A percentile compares a stretch with the other conserved stretches of the same genome.
Conservation (phyloP, 2,113 vertebrate species). For the Pangasianodon gigas region DNA sequence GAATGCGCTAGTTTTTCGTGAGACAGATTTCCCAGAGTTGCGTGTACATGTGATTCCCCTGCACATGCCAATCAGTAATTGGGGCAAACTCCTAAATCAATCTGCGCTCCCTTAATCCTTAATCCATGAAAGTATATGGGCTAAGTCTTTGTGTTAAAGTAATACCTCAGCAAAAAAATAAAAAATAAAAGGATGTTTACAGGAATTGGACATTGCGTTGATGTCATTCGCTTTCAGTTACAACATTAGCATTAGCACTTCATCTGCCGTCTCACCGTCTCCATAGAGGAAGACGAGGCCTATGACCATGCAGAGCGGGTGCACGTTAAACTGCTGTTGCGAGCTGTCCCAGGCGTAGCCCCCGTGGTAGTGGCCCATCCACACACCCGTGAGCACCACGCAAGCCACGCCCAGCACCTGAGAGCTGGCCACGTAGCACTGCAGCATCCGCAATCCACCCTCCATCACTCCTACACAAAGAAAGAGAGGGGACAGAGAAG, state of each 20-base stretch:
- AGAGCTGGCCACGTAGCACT: constrained; percentile 77
- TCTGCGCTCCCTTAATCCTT: neutral
- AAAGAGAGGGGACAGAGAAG: neutral
- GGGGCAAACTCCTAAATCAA: neutral
- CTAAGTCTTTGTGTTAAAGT: neutral
- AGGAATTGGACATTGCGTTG: neutral
- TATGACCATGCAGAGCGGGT: constrained; percentile 93
- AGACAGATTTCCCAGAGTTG: neutral
- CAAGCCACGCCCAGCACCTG: constrained; percentile 83
- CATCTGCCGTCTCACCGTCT: constrained; percentile 79
- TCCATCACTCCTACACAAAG: constrained; percentile 73
- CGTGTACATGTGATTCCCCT: neutral
- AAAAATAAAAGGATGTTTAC: neutral
- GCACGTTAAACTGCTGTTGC: constrained; percentile 82
- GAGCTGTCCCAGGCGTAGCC: constrained; percentile 87
- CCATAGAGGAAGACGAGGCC: constrained; percentile 91
- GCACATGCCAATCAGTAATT: neutral
- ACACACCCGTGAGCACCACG: constrained; percentile 81
- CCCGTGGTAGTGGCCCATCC: constrained; percentile 85
- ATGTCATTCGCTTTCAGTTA: neutral
- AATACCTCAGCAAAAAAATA: neutral
- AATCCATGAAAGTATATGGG: neutral
- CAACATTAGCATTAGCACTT: neutral
- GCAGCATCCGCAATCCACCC: constrained; percentile 62
- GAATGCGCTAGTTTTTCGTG: neutral